These are phyloP conservation scores for Monodelphis domestica DNA, from an alignment of 2,797 vertebrate species.

Conservation along the genomic window DNA sequence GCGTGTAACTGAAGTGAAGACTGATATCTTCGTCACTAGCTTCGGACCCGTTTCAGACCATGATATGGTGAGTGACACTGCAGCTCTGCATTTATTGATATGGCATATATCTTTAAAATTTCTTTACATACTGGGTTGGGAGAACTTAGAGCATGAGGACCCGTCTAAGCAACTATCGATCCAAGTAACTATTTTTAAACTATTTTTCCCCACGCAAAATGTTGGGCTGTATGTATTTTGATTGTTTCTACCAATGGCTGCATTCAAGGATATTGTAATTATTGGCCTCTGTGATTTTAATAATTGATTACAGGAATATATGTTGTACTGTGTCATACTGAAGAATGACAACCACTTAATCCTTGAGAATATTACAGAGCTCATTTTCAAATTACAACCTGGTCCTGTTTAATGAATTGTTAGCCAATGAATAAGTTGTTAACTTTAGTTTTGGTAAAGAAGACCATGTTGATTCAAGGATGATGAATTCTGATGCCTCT, in stretches of 20 bases:
- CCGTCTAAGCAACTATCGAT: neutral
- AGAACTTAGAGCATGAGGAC: neutral
- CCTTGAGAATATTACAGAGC: neutral
- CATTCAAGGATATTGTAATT: neutral
- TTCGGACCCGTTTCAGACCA: constrained; percentile 99
- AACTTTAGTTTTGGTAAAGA: constrained; percentile 41
- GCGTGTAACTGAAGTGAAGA: constrained; percentile 99
- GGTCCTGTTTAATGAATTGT: constrained; percentile 53
- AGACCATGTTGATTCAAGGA: constrained; percentile 63
- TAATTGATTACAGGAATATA: neutral
- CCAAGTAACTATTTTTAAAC: neutral
- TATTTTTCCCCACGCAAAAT: neutral
- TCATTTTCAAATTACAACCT: constrained; percentile 50
- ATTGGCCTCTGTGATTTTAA: neutral
- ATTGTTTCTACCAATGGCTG: neutral
- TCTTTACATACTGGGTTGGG: neutral
- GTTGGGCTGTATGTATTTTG: neutral
- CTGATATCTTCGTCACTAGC: constrained; percentile 99
- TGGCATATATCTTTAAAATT: constrained; percentile 1
- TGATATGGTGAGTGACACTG: constrained; percentile 94
- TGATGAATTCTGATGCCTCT: constrained; percentile 46
- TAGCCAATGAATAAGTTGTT: constrained; percentile 16
- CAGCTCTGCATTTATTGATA: constrained; percentile 32
- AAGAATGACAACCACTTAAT: neutral
- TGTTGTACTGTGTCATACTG: neutral